These are phyloP conservation scores for Limanda limanda DNA, from an alignment of 2,113 vertebrate species.

Conservation along the genomic window DNA sequence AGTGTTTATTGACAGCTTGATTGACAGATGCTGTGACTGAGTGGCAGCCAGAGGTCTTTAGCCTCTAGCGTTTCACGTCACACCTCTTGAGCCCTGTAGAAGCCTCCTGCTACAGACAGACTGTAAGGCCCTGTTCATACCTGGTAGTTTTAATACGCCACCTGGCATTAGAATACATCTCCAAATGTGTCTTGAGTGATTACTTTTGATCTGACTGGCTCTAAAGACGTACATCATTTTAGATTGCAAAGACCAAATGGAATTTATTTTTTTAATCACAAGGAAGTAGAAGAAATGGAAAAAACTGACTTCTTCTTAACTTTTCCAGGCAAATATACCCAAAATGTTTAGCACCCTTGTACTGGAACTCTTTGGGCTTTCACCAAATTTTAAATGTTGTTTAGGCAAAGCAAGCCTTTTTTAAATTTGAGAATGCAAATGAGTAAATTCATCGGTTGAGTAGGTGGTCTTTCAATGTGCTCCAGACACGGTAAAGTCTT, in stretches of 20 bases:
- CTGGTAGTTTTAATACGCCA: background rate
- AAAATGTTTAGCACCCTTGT: no score
- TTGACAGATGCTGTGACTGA: conserved; percentile 59
- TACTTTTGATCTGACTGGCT: background rate
- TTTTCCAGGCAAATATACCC: no score
- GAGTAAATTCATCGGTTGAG: no score
- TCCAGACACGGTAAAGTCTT: background rate
- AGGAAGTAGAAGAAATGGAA: background rate
- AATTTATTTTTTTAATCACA: background rate
- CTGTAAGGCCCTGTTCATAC: background rate
- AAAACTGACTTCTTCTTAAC: no score
- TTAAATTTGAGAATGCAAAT: no score
- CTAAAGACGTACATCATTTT: background rate
- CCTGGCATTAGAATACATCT: background rate
- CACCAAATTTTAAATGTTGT: no score
- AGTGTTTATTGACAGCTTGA: conserved; percentile 54
- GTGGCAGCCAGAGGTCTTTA: conserved; percentile 32
- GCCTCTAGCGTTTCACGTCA: conserved; percentile 1
- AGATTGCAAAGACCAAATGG: background rate
- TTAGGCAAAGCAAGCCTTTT: no score
- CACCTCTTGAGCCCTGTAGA: background rate
- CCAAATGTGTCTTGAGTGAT: background rate
- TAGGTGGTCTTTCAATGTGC: no score
- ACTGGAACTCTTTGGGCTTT: no score
- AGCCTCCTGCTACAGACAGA: background rate